Evolutionary conservation across 2,888 invertebrate genomes (phyloP).

Genomic region (Scaptomyza polygonia): DNA sequence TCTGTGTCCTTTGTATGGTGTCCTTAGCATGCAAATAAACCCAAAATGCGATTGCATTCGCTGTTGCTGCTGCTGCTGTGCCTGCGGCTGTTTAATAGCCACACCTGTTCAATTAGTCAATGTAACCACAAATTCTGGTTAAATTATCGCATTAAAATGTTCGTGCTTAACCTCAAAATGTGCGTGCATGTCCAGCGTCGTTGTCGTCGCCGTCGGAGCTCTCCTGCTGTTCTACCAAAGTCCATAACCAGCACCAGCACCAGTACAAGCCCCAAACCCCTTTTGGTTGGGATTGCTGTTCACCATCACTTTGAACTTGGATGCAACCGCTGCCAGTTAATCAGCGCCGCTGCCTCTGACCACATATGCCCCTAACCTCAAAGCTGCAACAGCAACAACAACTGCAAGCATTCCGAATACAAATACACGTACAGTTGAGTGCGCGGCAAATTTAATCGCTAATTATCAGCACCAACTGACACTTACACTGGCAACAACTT

Average conservation of each 20-base stretch:
- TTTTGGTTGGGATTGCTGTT: slow-evolving; percentile 28
- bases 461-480: slow-evolving; percentile 79
- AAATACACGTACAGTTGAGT: slow-evolving; percentile 62
- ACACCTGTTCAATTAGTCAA: slow-evolving; percentile 84
- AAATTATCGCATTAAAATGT: slow-evolving; percentile 84
- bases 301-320: slow-evolving; percentile 61
- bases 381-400: slow-evolving; percentile 16
- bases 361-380: slow-evolving; percentile 54
- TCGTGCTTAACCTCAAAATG: slow-evolving; percentile 83
- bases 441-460: slow-evolving; percentile 72
- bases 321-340: slow-evolving; percentile 75
- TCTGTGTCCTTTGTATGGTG: slow-evolving; percentile 13
- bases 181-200: slow-evolving; percentile 59
- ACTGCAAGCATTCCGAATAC: slow-evolving; percentile 11
- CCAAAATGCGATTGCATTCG: slow-evolving; percentile 63
- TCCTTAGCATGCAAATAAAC: slow-evolving; percentile 57
- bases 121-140: slow-evolving; percentile 84
- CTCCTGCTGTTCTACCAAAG: slow-evolving; percentile 48
- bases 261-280: slow-evolving; percentile 4
- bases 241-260: slow-evolving; percentile 1
- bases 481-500: slow-evolving; percentile 80
- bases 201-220: slow-evolving; percentile 7
- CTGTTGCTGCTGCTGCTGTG: slow-evolving; percentile 27
- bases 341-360: slow-evolving; percentile 62
- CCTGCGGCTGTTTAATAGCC: slow-evolving; percentile 80